Evolutionary conservation across 2,113 vertebrate genomes (phyloP).

Genomic region (Dolichotis patagonum): DNA sequence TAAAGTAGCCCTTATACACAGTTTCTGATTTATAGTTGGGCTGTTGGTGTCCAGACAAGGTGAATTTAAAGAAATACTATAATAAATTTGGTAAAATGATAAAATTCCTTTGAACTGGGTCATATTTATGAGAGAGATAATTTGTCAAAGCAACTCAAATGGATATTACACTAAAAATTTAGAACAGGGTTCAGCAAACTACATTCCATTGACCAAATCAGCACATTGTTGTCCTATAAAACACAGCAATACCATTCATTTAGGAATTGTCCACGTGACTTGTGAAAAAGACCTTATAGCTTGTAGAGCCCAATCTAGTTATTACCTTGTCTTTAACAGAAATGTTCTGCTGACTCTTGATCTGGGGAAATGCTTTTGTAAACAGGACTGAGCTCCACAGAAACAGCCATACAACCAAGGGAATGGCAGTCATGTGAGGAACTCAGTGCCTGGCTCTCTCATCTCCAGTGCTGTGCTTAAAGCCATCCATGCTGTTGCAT

Average conservation of each 20-base stretch:
- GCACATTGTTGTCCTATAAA: fast-evolving
- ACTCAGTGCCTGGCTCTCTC: neutral
- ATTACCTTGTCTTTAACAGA: fast-evolving
- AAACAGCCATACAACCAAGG: fast-evolving
- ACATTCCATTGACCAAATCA: too few relatives aligned
- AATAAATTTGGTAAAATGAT: neutral
- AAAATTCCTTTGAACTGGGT: neutral
- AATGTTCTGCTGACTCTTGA: neutral
- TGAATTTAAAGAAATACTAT: neutral
- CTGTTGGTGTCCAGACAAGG: too few relatives aligned
- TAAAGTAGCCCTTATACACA: neutral
- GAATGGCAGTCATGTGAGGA: fast-evolving
- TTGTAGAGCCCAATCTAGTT: neutral
- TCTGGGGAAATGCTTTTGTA: neutral
- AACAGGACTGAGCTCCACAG: fast-evolving
- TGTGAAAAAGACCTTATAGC: fast-evolving
- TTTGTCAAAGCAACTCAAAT: neutral
- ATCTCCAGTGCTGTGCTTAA: fast-evolving
- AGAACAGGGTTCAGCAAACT: neutral
- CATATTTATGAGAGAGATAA: neutral
- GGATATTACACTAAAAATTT: neutral
- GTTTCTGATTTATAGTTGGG: neutral
- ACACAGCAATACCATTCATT: fast-evolving
- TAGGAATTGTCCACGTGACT: fast-evolving
- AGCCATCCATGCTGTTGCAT: fast-evolving